Conservation (phyloP, 2,113 vertebrate genomes). For the Salvelinus alpinus region DNA sequence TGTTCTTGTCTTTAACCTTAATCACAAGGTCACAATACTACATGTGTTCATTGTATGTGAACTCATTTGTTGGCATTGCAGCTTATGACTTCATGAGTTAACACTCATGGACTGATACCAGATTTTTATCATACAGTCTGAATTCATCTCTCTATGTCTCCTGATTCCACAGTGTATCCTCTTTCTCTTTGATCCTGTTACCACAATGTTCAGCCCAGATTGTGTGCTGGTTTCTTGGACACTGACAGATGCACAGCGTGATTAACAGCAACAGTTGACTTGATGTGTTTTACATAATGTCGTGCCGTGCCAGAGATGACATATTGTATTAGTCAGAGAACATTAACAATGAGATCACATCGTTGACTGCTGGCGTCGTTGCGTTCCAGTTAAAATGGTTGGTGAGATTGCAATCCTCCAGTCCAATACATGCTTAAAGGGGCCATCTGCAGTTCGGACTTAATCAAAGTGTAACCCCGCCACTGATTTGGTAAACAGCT, state of each 20-base stretch:
- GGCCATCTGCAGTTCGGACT: not conserved
- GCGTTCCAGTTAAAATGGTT: slow-evolving; percentile 23
- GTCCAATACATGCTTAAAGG: not conserved
- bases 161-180: slow-evolving; percentile 18
- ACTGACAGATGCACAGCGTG: slow-evolving; percentile 32
- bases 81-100: slow-evolving; percentile 8
- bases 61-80: slow-evolving; percentile 40
- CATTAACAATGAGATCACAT: slow-evolving; percentile 36
- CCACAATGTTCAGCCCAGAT: slow-evolving; percentile 16
- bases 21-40: not conserved
- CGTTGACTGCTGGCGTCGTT: slow-evolving; percentile 12
- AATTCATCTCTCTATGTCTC: slow-evolving; percentile 28
- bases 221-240: slow-evolving; percentile 32
- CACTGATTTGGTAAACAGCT: too few species aligned
- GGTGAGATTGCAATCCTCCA: slow-evolving; percentile 11
- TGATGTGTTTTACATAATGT: slow-evolving; percentile 44
- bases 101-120: slow-evolving; percentile 34
- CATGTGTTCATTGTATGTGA: slow-evolving; percentile 22
- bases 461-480: too few species aligned
- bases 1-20: too few species aligned
- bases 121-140: slow-evolving; percentile 31
- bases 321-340: slow-evolving; percentile 45
- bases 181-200: slow-evolving; percentile 44
- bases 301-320: slow-evolving; percentile 50
- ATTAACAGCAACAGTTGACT: slow-evolving; percentile 36